Conservation (phyloP, 2,888 invertebrate genomes). For the Euphydryas editha region DNA sequence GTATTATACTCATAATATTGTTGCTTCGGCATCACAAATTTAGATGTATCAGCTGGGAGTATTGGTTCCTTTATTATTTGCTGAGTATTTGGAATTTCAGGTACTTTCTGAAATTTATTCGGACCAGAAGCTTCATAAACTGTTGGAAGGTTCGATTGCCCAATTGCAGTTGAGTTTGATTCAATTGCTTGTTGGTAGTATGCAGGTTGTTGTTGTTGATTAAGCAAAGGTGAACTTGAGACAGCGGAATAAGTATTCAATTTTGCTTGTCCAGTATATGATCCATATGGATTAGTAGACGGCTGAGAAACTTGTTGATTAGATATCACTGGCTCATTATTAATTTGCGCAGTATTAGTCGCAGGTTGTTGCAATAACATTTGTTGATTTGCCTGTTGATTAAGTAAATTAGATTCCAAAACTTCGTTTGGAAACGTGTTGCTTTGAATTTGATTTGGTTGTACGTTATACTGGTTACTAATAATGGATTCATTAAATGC, state of each 20-base stretch:
- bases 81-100: conserved; percentile 30
- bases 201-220: conserved; percentile 45
- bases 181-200: conserved; percentile 45
- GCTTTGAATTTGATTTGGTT: conserved; percentile 22
- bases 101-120: no score
- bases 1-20: conserved; percentile 61
- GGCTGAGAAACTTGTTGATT: conserved; percentile 9
- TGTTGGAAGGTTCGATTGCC: conserved; percentile 42
- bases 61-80: conserved; percentile 60
- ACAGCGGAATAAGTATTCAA: conserved; percentile 28
- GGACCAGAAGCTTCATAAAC: conserved; percentile 43
- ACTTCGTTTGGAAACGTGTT: conserved; percentile 23
- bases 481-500: conserved; percentile 29
- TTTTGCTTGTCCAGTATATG: conserved; percentile 15
- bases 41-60: conserved; percentile 62
- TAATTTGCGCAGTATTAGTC: background rate
- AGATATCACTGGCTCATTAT: background rate
- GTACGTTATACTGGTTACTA: conserved; percentile 16
- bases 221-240: conserved; percentile 40
- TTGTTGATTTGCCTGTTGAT: background rate
- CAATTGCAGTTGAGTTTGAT: conserved; percentile 47
- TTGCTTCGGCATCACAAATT: conserved; percentile 43
- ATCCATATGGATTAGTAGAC: conserved; percentile 2
- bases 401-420: conserved; percentile 8
- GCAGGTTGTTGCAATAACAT: background rate